Conservation (phyloP, 2,888 invertebrate genomes). For the Callosobruchus maculatus region DNA sequence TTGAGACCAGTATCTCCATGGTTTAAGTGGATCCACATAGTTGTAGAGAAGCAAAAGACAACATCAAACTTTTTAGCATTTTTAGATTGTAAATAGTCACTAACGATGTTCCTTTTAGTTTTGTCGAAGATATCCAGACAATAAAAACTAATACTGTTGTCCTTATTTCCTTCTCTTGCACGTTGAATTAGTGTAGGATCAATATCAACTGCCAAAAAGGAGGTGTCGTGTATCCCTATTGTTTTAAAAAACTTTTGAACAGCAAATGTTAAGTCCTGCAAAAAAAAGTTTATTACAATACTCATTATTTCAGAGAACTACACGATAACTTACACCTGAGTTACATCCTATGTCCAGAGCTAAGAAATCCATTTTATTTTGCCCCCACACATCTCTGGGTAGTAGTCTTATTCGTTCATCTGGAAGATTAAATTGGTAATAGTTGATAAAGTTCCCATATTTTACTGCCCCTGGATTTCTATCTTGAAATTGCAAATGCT, state of each 20-base stretch:
- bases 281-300: slow-evolving; percentile 23
- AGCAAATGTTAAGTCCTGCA: slow-evolving; percentile 63
- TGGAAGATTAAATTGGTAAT: slow-evolving; percentile 76
- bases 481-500: slow-evolving; percentile 46
- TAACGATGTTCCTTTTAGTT: slow-evolving; percentile 43
- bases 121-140: slow-evolving; percentile 60
- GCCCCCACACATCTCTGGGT: slow-evolving; percentile 51
- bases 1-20: slow-evolving; percentile 71
- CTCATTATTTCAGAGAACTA: neutral
- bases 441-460: slow-evolving; percentile 84
- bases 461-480: slow-evolving; percentile 74
- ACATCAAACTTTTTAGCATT: slow-evolving; percentile 58
- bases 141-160: slow-evolving; percentile 53
- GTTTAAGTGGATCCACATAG: slow-evolving; percentile 90
- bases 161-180: slow-evolving; percentile 56
- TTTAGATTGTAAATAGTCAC: slow-evolving; percentile 49
- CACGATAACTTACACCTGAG: slow-evolving; percentile 58
- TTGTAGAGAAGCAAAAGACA: slow-evolving; percentile 76
- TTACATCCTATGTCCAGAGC: slow-evolving; percentile 70
- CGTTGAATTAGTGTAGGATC: slow-evolving; percentile 67
- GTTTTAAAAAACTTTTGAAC: slow-evolving; percentile 54
- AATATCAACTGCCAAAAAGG: slow-evolving; percentile 70
- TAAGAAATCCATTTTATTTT: slow-evolving; percentile 17
- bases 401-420: slow-evolving; percentile 64
- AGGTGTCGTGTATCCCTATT: slow-evolving; percentile 44